These are phyloP conservation scores for Drosophila yakuba DNA, from an alignment of 1,140 invertebrate genomes.

Conservation along the genomic window DNA sequence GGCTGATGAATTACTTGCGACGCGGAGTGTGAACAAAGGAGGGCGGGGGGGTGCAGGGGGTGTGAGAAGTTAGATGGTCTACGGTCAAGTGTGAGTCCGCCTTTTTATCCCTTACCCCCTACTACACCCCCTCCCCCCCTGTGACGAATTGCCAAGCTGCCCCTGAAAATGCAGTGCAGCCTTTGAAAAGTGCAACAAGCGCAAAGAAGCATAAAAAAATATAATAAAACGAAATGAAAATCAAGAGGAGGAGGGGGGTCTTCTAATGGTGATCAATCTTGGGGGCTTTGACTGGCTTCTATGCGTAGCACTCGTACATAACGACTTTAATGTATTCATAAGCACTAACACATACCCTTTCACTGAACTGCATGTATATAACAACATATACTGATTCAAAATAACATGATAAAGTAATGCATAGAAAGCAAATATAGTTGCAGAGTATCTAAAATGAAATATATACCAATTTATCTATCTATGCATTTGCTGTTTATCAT, in stretches of 20 bases:
- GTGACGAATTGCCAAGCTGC: conserved; percentile 71
- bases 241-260: not conserved
- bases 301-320: not conserved
- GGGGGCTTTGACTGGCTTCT: conserved; percentile 46
- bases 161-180: conserved; percentile 71
- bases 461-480: too few relatives aligned
- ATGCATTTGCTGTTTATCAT: too few relatives aligned
- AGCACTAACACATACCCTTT: not conserved
- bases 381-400: too few relatives aligned
- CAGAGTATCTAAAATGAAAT: too few relatives aligned
- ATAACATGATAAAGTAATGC: too few relatives aligned
- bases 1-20: conserved; percentile 72
- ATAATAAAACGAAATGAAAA: not conserved
- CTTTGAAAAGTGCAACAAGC: conserved; percentile 39
- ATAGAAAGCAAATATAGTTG: too few relatives aligned
- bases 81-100: conserved; percentile 49
- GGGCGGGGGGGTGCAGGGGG: not conserved
- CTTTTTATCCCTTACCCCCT: too few relatives aligned
- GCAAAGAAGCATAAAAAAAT: too few relatives aligned
- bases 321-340: not conserved
- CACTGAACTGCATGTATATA: too few relatives aligned
- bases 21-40: conserved; percentile 37
- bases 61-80: conserved; percentile 3
- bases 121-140: not conserved
- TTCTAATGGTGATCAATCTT: conserved; percentile 75